Percentiles rank a stretch among this genome's conserved stretches.
Conservation (phyloP, 2,113 vertebrate genomes). For the Penelope pileata region DNA sequence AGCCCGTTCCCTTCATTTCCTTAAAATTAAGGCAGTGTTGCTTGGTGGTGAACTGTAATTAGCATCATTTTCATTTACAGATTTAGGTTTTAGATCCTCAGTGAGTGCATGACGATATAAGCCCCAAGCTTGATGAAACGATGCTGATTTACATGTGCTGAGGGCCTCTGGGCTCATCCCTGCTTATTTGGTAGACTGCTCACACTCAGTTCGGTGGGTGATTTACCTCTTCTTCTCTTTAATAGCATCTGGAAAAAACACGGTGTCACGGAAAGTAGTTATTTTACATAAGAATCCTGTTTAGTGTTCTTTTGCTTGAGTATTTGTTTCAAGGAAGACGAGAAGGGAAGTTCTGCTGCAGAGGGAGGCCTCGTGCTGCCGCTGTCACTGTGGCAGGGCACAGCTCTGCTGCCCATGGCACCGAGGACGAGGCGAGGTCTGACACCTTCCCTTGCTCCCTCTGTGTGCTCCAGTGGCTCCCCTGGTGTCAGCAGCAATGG, state of each 20-base stretch:
- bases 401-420: fast-evolving
- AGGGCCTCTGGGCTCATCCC: constrained; percentile 45
- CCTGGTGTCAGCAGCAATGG: neutral
- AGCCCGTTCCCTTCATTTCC: constrained; percentile 55
- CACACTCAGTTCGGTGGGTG: neutral
- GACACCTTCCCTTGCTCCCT: neutral
- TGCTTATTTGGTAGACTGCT: constrained; percentile 17
- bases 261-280: neutral
- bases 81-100: constrained; percentile 42
- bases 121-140: constrained; percentile 29
- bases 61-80: constrained; percentile 68
- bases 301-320: neutral
- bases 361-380: fast-evolving
- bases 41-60: constrained; percentile 59
- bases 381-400: neutral
- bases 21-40: constrained; percentile 54
- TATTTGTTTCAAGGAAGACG: neutral
- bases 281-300: neutral
- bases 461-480: neutral
- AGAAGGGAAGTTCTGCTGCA: neutral
- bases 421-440: neutral
- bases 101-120: constrained; percentile 15
- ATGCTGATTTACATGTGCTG: constrained; percentile 44
- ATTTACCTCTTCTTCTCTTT: constrained; percentile 46
- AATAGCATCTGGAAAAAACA: neutral